Conservation (phyloP, 2,113 vertebrate genomes). For the Alces alces region DNA sequence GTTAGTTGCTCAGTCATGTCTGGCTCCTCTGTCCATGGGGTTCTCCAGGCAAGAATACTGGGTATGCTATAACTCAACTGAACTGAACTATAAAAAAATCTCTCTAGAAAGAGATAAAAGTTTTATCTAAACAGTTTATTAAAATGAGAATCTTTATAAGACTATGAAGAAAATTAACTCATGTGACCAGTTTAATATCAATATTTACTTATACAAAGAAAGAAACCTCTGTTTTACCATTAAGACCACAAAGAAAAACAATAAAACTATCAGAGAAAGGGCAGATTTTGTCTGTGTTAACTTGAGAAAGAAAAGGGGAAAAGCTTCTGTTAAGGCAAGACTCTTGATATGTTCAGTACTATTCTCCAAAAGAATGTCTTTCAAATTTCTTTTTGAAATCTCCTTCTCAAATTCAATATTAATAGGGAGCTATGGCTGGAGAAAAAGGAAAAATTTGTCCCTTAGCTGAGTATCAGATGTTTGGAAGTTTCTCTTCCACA, state of each 20-base stretch:
- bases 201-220: background rate
- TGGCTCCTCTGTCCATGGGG: background rate
- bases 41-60: background rate
- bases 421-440: background rate
- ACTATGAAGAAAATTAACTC: background rate
- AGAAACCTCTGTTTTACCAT: background rate
- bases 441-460: background rate
- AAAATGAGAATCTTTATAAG: background rate
- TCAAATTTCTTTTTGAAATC: background rate
- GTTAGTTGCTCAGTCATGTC: background rate
- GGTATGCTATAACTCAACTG: background rate
- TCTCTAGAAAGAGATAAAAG: slow-evolving; percentile 13
- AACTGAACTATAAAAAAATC: background rate
- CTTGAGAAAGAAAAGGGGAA: background rate
- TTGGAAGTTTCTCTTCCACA: background rate
- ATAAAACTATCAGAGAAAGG: background rate
- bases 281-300: background rate
- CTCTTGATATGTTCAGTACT: background rate
- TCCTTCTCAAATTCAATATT: background rate
- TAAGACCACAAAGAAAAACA: background rate
- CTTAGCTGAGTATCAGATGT: background rate
- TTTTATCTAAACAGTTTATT: background rate
- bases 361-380: background rate
- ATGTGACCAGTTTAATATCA: background rate
- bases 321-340: background rate